Base-by-base conservation (phyloP, 2,113 vertebrate species). In the Hemiscyllium ocellatum region DNA sequence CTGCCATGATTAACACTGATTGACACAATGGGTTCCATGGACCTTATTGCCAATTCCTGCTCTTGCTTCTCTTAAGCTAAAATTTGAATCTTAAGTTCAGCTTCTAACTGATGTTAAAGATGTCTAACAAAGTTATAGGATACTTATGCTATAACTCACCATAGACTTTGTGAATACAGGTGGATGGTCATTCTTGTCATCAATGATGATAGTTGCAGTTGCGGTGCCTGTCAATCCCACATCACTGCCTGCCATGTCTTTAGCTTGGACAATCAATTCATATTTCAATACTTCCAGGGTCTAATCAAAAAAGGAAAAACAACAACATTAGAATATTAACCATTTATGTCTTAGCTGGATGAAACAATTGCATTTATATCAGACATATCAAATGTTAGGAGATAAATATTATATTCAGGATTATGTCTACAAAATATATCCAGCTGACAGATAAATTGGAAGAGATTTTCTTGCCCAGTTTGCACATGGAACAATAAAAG, bases 111-210 rank as follows among this genome's bases (percentile, higher is more conserved):
- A 91, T 3, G 2, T 22, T 33, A 93, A 66, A 68, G 7, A 93
- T 22, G 22, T 7, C 61, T 12, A 6, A 66, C 8, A 68, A 70
- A 33, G 42, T 24, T 2, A 19, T 83, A 26, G 15, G 8, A 13
- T 89, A 26, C 68, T 15, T 1, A 37, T n/a, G 1, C 15, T 47
- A 22, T 70, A 68, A 26, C 98, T 98, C 97, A 99, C 99, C 99
- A 99, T 98, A 13, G 99, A 98, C 97, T 98, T 98, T 78, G 99
- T 99, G 97, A 99, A 99, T 97, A 99, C 99, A 0, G 99, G 99
- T 0, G 99, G 98, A 26, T 99, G 99, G 96, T 99, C 99, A 0
- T 99, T 99, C 96, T 99, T 99, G 97, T 99, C 99, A 5, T 99
- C 99, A 20, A 99, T 99, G 56, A 99, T 97, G 83, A 99, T 98